Evolutionary conservation across 2,113 vertebrate genomes (phyloP), one percentile per base, ranked within the genome.

Genomic region (Drymodes brunneopygia): DNA sequence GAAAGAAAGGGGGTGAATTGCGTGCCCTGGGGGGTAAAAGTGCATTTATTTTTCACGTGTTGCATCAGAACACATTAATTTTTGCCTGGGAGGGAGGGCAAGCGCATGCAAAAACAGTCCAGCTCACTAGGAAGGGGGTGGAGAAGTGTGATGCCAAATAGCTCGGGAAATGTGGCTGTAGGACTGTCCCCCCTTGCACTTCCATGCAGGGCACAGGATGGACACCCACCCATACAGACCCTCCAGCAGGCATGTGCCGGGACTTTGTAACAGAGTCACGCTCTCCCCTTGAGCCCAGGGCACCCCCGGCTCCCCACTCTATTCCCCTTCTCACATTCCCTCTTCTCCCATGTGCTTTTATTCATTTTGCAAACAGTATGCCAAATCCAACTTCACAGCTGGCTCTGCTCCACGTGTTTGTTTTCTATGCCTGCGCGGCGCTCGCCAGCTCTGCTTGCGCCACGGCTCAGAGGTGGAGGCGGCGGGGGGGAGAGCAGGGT

Each of bases 341-440:
- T 81, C 86, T 42, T 81, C 88, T 91, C 36, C 45, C 69, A 36
- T 81, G 87, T 65, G 90, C 94, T 86, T 96, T 93, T 70, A 84
- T 95, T 95, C 72, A 40, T 88, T 83, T 88, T 91, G 35, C 97
- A 96, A 95, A 65, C 86, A 93, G 90, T 70, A 69, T 92, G 95
- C 95, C 95, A 97, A 93, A 91, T 87, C 91, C 94, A 22, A 42
- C 94, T 81, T 92, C 94, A 82, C 88, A 95, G 96, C 97, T 98
- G 97, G 98, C 94, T 58, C 27, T 69, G 61, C 56, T 96, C 96
- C 95, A 88, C 10, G 69, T 97, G 97, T 98, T 98, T 98, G 97
- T 97, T 97, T 98, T 97, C 96, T 84, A 6, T 97, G 91, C 81
- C 38, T 93, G 95, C 23, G 23, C 92, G 29, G 88, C 80, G 67